Evolutionary conservation across 1,140 invertebrate species (phyloP), one percentile per base, ranked within the genome.

Genomic region (Apocrypta bakeri): DNA sequence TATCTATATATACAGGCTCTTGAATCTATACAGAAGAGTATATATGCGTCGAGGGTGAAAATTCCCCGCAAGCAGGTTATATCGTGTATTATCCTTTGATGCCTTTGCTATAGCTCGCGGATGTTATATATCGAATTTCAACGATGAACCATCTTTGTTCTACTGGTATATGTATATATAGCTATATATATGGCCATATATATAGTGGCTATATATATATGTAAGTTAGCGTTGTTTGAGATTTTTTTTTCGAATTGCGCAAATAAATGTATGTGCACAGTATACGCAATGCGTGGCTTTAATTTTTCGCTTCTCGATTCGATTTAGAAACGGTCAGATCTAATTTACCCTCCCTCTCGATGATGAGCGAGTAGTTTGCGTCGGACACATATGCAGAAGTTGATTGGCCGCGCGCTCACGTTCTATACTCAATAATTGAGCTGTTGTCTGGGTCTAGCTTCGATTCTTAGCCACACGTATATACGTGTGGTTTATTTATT

Each of bases 31-130:
- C 33, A 37, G 3, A 37, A 9, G 33, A 2, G 33, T 9, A 4
- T 37, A 9, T n/a, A n/a, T n/a, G 61, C 17, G 61, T 17, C n/a
- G 64, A 48, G 72, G 72, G 42, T 74, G 42, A 74, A 74, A 74
- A 74, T 74, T 74, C 27, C 24, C 72, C 72, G 69, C 69, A 71
- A 71, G 69, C 69, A 71, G 69, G 69, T 71, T 31, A 21, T 11
- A 29, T 0, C 64, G 11, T 66, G 24, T 9, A 66, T 71, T 29
- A 27, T 24, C 63, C 63, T 66, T 66, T 66, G 63, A 66, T 66
- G 12, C 27, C n/a, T 4, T 25, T 7, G 21, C n/a, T n/a, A n/a
- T n/a, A 4, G 25, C 63, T 12, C 63, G 63, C 12, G 2, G n/a
- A n/a, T 14, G n/a, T 6, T 2, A n/a, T 64, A 24, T 27, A 27